Base-by-base conservation (phyloP, 2,113 vertebrate species). In the Raja brachyura region DNA sequence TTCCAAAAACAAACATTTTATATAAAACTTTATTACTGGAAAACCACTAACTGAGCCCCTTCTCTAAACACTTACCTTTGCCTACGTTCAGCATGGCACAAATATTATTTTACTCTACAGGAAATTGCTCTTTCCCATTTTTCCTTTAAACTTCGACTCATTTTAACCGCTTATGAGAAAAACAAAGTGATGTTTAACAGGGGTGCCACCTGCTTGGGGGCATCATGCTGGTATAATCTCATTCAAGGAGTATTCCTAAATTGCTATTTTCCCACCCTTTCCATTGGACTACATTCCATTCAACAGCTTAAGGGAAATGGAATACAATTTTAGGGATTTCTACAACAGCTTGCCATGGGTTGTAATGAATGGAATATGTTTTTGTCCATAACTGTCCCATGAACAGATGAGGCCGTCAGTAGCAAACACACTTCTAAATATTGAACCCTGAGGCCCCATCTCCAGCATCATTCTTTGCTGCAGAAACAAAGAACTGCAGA, bases 1-100 rank as follows among this genome's bases (percentile, higher is more conserved):
- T 92, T 70, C 90, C 90, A 92, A 74, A 68, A 92, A 48, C 20
- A 73, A 92, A 54, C 31, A 92, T 28, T 70, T 92, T 73, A 73
- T 54, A 73, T 92, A 73, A 70, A 54, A 25, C 9, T 73, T 92
- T 92, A 92, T 54, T 73, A 92, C 88, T 70, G 31, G 66, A 92
- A 92, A 25, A 92, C 33, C 66, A 74, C 90, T 73, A 92, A 28
- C 39, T 39, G 66, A 48, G 88, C 28, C 56, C 66, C 68, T 31
- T 92, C 59, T 73, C 90, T 92, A 28, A 73, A 48, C 90, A 48
- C 68, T 92, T 74, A 68, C 10, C 70, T 73, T 73, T 54, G 9
- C 90, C 11, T 28, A 74, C 90, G 39, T 73, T 74, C 20, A 90
- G 22, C 18, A n/a, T 20, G 33, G 22, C 63, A 90, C 63, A 90